Conservation (phyloP, 2,888 invertebrate genomes). For the Andrena praecox region DNA sequence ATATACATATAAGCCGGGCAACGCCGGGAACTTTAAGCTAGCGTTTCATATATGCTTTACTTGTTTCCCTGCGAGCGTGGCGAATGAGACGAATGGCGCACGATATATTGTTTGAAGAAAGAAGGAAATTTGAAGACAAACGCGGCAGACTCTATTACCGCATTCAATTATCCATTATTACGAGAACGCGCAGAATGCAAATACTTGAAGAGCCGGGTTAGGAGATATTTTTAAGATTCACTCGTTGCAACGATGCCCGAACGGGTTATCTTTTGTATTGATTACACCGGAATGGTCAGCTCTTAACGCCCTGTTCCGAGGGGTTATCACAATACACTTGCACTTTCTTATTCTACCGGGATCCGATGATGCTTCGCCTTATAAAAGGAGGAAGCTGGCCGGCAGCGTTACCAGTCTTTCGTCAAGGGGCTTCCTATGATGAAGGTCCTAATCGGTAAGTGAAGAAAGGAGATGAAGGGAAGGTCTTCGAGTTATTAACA, state of each 20-base stretch:
- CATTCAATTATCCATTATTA: background rate
- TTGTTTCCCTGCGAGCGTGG: background rate
- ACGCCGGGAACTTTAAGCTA: no score
- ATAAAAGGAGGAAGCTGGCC: conserved; percentile 77
- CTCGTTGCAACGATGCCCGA: conserved; percentile 66
- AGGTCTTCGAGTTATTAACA: background rate
- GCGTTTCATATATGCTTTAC: background rate
- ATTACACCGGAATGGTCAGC: conserved; percentile 63
- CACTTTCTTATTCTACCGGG: conserved; percentile 69
- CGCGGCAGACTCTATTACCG: background rate
- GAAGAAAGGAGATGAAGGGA: conserved; percentile 59
- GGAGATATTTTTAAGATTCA: conserved; percentile 27
- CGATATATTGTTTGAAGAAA: background rate
- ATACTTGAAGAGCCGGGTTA: background rate
- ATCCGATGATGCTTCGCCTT: conserved; percentile 73
- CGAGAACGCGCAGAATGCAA: background rate
- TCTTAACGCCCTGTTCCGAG: conserved; percentile 70
- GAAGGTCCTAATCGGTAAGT: conserved; percentile 76
- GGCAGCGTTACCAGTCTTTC: conserved; percentile 73
- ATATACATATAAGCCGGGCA: no score
- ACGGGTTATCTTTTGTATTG: conserved; percentile 78
- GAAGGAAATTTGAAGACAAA: background rate
- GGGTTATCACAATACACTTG: conserved; percentile 74
- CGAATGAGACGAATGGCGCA: background rate
- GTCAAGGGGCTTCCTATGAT: conserved; percentile 72